Percentiles rank a stretch among this genome's conserved stretches.
These are phyloP conservation scores for Odocoileus hemionus DNA, from an alignment of 2,113 vertebrate genomes.

Conservation along the genomic window DNA sequence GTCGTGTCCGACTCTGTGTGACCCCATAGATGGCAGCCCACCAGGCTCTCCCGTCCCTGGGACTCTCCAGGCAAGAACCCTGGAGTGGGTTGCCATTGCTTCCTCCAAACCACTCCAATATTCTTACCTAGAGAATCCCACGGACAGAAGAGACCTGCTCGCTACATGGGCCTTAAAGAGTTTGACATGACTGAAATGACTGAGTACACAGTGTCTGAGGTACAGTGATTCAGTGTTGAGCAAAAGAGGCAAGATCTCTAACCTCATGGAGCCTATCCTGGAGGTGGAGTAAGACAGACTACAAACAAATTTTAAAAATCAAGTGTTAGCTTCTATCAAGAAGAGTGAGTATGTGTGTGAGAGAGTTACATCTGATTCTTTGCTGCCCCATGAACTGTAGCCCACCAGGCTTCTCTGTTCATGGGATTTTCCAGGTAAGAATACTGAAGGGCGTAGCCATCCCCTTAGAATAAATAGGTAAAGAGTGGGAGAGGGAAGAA, in stretches of 20 bases:
- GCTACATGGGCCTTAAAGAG: not conserved
- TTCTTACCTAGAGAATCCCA: not conserved
- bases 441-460: not conserved
- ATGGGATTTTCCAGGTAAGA: not conserved
- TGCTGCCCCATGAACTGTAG: not conserved
- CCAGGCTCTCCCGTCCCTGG: too few species aligned
- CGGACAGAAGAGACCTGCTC: not conserved
- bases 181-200: not conserved
- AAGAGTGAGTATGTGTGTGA: not conserved
- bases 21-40: not conserved
- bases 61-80: too few species aligned
- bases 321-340: not conserved
- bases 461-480: not conserved
- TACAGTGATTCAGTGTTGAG: not conserved
- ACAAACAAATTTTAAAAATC: not conserved
- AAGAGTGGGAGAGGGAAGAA: not conserved
- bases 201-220: not conserved
- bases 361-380: not conserved
- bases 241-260: not conserved
- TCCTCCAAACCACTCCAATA: too few species aligned
- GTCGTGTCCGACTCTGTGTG: rapidly evolving
- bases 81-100: too few species aligned
- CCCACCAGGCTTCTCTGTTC: not conserved
- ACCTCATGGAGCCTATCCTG: not conserved
- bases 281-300: not conserved